Percentiles rank a stretch among this genome's conserved stretches.
These are phyloP conservation scores for Mythimna impura DNA, from an alignment of 2,888 invertebrate species.

Conservation along the genomic window DNA sequence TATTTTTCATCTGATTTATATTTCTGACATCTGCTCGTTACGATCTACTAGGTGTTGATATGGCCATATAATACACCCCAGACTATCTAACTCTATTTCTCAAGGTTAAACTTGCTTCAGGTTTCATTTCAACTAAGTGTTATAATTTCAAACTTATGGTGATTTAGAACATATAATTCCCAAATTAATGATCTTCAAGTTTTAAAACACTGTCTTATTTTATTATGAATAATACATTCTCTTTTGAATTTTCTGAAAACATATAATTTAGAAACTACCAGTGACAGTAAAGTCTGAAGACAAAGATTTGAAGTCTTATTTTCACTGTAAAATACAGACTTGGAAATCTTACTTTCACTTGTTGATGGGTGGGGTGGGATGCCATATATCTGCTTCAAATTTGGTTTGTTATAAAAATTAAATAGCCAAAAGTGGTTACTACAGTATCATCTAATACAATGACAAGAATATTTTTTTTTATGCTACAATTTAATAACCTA, in stretches of 20 bases:
- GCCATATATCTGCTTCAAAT: background rate
- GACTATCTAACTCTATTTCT: background rate
- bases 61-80: background rate
- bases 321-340: background rate
- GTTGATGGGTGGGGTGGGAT: constrained; percentile 18
- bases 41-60: background rate
- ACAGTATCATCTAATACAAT: background rate
- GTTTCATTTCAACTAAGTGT: background rate
- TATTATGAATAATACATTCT: background rate
- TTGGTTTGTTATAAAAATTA: background rate
- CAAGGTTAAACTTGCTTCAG: background rate
- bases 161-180: too few relatives aligned
- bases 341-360: constrained; percentile 39
- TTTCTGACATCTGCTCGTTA: background rate
- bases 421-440: background rate
- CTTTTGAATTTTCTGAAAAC: too few relatives aligned
- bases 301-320: background rate
- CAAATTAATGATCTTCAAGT: too few relatives aligned
- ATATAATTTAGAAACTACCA: too few relatives aligned
- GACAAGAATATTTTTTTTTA: background rate
- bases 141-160: background rate
- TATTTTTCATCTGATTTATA: background rate
- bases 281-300: too few relatives aligned
- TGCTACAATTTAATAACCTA: background rate
- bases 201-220: background rate